Evolutionary conservation across 92 coral and sea anemone species (phyloP).

Genomic region (Epizoanthus fatuus): DNA sequence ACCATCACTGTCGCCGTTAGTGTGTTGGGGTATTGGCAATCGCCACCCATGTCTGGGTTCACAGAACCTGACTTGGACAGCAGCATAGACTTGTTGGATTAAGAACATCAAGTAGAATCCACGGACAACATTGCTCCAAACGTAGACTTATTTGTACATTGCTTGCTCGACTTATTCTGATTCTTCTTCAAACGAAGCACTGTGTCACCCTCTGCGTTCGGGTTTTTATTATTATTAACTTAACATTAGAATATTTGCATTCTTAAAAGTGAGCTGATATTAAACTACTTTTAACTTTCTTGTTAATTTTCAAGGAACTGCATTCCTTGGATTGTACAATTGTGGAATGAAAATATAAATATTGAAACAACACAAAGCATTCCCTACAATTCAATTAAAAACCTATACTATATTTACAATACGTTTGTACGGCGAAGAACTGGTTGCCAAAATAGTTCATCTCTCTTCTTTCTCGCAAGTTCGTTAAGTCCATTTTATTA

Average conservation of each 20-base stretch:
- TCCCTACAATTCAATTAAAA: conserved; percentile 27
- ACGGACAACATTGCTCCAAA: too few species aligned
- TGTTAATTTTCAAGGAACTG: conserved; percentile 16
- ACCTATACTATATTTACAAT: conserved; percentile 30
- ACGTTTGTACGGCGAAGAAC: not conserved
- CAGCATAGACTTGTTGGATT: too few species aligned
- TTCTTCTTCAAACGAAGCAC: too few species aligned
- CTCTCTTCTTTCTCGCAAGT: not conserved
- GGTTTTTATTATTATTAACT: conserved; percentile 24
- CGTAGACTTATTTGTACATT: too few species aligned
- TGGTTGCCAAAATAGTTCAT: not conserved
- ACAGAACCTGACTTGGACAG: too few species aligned
- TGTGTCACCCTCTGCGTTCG: not conserved
- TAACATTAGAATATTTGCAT: conserved; percentile 24
- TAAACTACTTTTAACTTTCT: conserved; percentile 9
- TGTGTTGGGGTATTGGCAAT: too few species aligned
- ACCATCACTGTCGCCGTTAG: too few species aligned
- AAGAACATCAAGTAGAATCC: too few species aligned
- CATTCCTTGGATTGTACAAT: not conserved
- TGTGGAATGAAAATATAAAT: conserved; percentile 37
- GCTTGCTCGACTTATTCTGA: too few species aligned
- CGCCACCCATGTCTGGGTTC: too few species aligned
- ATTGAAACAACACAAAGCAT: conserved; percentile 31
- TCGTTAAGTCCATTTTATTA: not conserved
- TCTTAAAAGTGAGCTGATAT: conserved; percentile 26